phyloP scores from a whole-genome alignment of 1,140 invertebrate species.

The Cardiocondyla obscurior region DNA sequence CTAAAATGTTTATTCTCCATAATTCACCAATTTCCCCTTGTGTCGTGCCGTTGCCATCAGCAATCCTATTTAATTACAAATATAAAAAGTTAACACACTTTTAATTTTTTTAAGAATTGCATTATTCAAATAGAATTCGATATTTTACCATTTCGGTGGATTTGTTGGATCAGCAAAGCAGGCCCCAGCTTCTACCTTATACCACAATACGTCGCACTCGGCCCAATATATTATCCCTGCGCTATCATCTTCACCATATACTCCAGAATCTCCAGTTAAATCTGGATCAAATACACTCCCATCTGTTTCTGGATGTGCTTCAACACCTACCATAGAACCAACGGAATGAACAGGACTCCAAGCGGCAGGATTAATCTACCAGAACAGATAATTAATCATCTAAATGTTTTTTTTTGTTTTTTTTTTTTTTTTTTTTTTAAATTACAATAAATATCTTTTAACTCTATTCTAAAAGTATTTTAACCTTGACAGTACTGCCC shows the following conservation, averaged over 20 bases:
- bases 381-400: not conserved
- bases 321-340: conserved; percentile 90
- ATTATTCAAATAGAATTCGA: not conserved
- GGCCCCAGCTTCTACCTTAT: conserved; percentile 91
- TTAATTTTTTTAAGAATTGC: not conserved
- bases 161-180: conserved; percentile 88
- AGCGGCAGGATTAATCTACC: conserved; percentile 88
- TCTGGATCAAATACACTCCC: conserved; percentile 91
- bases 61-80: conserved; percentile 80
- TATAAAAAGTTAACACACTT: not conserved
- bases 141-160: conserved; percentile 89
- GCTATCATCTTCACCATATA: conserved; percentile 90
- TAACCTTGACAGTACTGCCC: conserved; percentile 80
- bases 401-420: not conserved
- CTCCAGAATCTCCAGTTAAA: conserved; percentile 87
- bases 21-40: conserved; percentile 88
- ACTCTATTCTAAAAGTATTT: conserved; percentile 6
- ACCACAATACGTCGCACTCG: conserved; percentile 91
- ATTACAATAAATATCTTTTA: not conserved
- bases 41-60: conserved; percentile 84
- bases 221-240: conserved; percentile 88
- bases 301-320: conserved; percentile 92
- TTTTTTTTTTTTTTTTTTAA: not conserved
- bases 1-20: conserved; percentile 90
- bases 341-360: conserved; percentile 93